These are phyloP conservation scores for Drosophila nr. perissopoda DNA, from an alignment of 2,888 invertebrate genomes.

Conservation along the genomic window DNA sequence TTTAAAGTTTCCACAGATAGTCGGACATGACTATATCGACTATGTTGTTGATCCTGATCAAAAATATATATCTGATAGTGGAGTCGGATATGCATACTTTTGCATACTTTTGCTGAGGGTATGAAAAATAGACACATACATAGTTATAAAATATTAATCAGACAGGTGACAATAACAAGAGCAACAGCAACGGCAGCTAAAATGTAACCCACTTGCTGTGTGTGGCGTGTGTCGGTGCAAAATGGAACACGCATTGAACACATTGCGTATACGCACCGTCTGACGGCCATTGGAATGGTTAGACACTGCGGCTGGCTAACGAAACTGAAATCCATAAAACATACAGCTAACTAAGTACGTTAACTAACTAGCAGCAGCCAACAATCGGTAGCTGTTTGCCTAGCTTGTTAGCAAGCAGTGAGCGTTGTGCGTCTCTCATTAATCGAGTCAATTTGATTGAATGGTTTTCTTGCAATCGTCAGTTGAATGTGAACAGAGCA, in stretches of 20 bases:
- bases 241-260: constrained; percentile 66
- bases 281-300: constrained; percentile 59
- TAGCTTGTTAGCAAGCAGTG: constrained; percentile 60
- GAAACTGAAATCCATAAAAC: constrained; percentile 6
- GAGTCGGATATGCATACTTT: neutral
- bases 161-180: constrained; percentile 79
- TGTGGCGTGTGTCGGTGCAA: constrained; percentile 57
- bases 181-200: constrained; percentile 40
- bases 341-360: constrained; percentile 42
- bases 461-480: constrained; percentile 20
- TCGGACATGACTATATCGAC: neutral
- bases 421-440: constrained; percentile 27
- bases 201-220: constrained; percentile 45
- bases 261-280: constrained; percentile 70
- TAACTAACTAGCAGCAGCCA: constrained; percentile 53
- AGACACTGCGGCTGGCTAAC: constrained; percentile 16
- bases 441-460: constrained; percentile 50
- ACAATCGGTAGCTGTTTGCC: constrained; percentile 61
- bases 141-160: constrained; percentile 68
- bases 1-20: neutral
- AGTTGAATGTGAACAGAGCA: neutral
- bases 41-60: neutral
- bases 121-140: neutral
- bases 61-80: neutral
- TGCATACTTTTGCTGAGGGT: neutral